These are phyloP conservation scores for Ectemnius lituratus DNA, from an alignment of 2,888 invertebrate species.

Conservation along the genomic window DNA sequence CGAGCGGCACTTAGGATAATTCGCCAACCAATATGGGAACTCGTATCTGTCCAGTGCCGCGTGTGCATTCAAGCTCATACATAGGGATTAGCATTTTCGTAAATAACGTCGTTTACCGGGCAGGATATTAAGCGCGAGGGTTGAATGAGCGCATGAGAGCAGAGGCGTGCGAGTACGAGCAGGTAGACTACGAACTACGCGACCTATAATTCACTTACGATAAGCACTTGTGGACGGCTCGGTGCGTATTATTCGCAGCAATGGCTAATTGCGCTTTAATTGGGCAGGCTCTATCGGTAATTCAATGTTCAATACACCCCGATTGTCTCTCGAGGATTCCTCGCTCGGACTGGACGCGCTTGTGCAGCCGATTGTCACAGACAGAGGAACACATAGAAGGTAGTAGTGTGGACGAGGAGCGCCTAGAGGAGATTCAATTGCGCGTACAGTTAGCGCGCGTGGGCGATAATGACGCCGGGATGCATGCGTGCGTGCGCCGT, in stretches of 20 bases:
- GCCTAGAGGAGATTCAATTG: slow-evolving; percentile 66
- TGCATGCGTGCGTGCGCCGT: slow-evolving; percentile 51
- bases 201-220: neutral
- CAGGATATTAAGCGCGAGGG: neutral
- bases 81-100: neutral
- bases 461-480: slow-evolving; percentile 69
- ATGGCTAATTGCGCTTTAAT: slow-evolving; percentile 45
- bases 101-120: neutral
- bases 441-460: slow-evolving; percentile 69
- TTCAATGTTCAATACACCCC: neutral
- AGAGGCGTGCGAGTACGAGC: neutral
- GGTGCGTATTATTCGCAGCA: neutral
- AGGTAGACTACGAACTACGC: neutral
- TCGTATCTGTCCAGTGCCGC: too few relatives aligned
- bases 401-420: slow-evolving; percentile 12
- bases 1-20: too few relatives aligned
- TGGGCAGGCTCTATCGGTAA: slow-evolving; percentile 11
- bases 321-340: neutral
- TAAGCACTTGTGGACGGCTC: neutral
- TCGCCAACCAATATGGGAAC: too few relatives aligned
- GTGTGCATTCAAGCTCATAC: neutral
- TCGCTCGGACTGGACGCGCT: too few relatives aligned
- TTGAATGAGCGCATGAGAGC: neutral
- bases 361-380: too few relatives aligned
- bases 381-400: too few relatives aligned